These are phyloP conservation scores for Oxyura jamaicensis DNA, from an alignment of 2,113 vertebrate genomes.

Conservation along the genomic window DNA sequence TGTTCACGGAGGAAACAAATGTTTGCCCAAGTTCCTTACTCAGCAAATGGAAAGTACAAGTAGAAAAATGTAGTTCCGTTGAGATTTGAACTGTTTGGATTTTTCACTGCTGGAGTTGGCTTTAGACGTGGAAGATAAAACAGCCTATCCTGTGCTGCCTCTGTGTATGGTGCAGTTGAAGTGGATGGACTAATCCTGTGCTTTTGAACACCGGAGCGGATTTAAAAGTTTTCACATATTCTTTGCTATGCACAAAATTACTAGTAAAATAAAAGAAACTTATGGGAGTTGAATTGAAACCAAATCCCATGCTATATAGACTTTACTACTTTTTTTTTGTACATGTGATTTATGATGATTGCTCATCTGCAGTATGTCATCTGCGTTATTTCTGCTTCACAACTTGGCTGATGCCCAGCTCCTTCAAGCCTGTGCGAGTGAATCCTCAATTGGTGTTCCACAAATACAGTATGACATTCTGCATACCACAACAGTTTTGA, in stretches of 20 bases:
- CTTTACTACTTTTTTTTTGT: not conserved
- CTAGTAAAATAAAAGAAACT: not conserved
- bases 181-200: not conserved
- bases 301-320: not conserved
- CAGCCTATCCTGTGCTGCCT: not conserved
- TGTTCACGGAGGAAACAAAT: conserved; percentile 21
- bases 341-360: not conserved
- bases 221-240: not conserved
- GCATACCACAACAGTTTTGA: not conserved
- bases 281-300: not conserved
- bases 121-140: not conserved
- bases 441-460: not conserved
- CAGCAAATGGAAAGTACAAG: conserved; percentile 30
- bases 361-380: not conserved
- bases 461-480: not conserved
- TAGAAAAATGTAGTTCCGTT: not conserved
- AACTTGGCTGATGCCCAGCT: not conserved
- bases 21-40: conserved; percentile 23
- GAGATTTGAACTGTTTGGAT: not conserved
- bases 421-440: not conserved
- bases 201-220: not conserved
- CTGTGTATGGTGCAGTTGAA: not conserved
- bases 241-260: not conserved
- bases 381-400: not conserved
- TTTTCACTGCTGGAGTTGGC: not conserved